Evolutionary conservation across 2,888 invertebrate species (phyloP).

Genomic region (Coenonympha glycerion): DNA sequence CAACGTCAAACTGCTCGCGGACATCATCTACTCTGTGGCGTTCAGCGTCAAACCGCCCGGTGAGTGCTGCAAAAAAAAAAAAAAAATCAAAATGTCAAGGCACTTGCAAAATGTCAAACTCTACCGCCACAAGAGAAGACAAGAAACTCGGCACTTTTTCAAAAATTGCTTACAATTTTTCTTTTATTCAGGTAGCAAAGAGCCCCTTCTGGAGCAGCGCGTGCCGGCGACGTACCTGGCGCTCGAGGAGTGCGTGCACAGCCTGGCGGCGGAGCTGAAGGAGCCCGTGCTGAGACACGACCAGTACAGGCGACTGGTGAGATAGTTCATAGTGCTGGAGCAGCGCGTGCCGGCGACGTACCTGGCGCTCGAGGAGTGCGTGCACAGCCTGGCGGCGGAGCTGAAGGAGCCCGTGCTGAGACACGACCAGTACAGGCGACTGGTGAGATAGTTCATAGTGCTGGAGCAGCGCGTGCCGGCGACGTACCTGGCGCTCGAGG

Average conservation of each 20-base stretch:
- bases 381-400: slow-evolving; percentile 87
- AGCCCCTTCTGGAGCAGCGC: slow-evolving; percentile 91
- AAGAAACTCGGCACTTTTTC: no score
- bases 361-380: slow-evolving; percentile 94
- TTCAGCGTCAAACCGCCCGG: slow-evolving; percentile 93
- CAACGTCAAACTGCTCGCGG: slow-evolving; percentile 91
- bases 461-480: slow-evolving; percentile 97
- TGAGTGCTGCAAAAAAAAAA: no score
- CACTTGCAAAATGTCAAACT: no score
- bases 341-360: slow-evolving; percentile 98
- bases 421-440: slow-evolving; percentile 82
- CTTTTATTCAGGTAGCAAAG: slow-evolving; percentile 82
- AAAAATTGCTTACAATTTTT: no score
- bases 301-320: slow-evolving; percentile 77
- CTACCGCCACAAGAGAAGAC: background rate
- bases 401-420: slow-evolving; percentile 88
- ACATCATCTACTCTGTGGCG: slow-evolving; percentile 94
- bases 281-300: slow-evolving; percentile 91
- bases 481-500: slow-evolving; percentile 95
- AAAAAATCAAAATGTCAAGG: no score
- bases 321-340: slow-evolving; percentile 77
- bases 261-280: slow-evolving; percentile 85
- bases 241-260: slow-evolving; percentile 92
- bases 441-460: slow-evolving; percentile 42
- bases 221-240: slow-evolving; percentile 97